Base-by-base conservation (phyloP, 1,140 invertebrate species). In the Ruditapes philippinarum region DNA sequence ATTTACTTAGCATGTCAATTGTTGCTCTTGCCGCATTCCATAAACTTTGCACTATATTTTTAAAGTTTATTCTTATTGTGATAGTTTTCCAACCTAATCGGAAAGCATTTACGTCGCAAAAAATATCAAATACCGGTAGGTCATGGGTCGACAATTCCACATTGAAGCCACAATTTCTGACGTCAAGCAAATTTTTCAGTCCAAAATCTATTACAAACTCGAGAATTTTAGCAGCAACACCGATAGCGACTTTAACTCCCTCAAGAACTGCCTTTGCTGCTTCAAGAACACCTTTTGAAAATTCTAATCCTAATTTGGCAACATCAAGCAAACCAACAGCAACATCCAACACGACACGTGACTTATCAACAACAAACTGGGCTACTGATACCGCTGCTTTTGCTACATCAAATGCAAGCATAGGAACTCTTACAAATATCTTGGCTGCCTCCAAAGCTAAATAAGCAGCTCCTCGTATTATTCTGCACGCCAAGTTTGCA, bases 351-450 rank as follows among this genome's bases (percentile, higher is more conserved):
- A 90, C 40, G 19, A 91, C 62, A 33, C 89, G 78, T 22, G 89
- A 82, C 78, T 90, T 90, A 74, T 91, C 89, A 42, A 90, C 88
- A 28, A 76, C 40, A 33, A 84, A 11, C 51, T 90, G 88, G 7
- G 91, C 81, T 57, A 80, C 49, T 14, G 80, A 78, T 12, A 91
- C 40, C 3, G 65, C 84, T 0, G 19, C 54, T 49, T 90, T 88
- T 12, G 91, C 91, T 0, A 62, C 33, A 82, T 91, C 91, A 42
- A 88, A 81, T 22, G 76, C 76, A 25, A 90, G 3, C 86, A 91
- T 90, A 14, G 85, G 79, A 28, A 36, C 51, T 36, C 81, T 40
- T 28, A 90, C 88, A 74, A 82, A 62, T 40, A 88, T 33, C 57
- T 91, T 88, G 49, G 90, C 90, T 17, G 33, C 36, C 51, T 88